Evolutionary conservation across 2,888 invertebrate species (phyloP).

Genomic region (Epirrita christyi): DNA sequence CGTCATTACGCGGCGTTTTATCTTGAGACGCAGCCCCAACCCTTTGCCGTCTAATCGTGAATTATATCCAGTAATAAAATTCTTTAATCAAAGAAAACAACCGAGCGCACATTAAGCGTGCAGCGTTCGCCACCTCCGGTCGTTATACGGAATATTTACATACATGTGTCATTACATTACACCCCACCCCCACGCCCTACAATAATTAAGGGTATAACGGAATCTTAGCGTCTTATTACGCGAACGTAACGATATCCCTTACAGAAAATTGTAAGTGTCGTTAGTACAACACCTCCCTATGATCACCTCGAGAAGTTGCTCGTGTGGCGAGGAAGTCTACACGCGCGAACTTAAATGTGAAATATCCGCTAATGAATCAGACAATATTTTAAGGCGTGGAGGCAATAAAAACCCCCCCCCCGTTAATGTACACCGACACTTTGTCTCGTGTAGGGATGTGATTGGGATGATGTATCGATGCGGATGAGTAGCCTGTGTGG

Average conservation of each 20-base stretch:
- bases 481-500: constrained; percentile 31
- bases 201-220: constrained; percentile 84
- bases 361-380: constrained; percentile 85
- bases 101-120: constrained; percentile 78
- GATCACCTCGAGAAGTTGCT: constrained; percentile 65
- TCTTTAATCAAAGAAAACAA: constrained; percentile 85
- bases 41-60: constrained; percentile 83
- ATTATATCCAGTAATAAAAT: constrained; percentile 83
- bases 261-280: constrained; percentile 82
- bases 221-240: constrained; percentile 85
- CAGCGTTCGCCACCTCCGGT: constrained; percentile 81
- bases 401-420: constrained; percentile 81
- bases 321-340: constrained; percentile 67
- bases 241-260: constrained; percentile 83
- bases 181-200: constrained; percentile 50
- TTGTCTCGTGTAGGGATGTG: constrained; percentile 77
- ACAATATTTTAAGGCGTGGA: constrained; percentile 83
- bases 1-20: constrained; percentile 79
- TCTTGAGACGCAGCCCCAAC: constrained; percentile 72
- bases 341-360: constrained; percentile 79
- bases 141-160: constrained; percentile 83
- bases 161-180: constrained; percentile 82
- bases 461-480: constrained; percentile 79
- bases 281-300: constrained; percentile 65
- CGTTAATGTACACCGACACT: constrained; percentile 81